Conservation (phyloP, 2,113 vertebrate species). For the Patagioenas fasciata region DNA sequence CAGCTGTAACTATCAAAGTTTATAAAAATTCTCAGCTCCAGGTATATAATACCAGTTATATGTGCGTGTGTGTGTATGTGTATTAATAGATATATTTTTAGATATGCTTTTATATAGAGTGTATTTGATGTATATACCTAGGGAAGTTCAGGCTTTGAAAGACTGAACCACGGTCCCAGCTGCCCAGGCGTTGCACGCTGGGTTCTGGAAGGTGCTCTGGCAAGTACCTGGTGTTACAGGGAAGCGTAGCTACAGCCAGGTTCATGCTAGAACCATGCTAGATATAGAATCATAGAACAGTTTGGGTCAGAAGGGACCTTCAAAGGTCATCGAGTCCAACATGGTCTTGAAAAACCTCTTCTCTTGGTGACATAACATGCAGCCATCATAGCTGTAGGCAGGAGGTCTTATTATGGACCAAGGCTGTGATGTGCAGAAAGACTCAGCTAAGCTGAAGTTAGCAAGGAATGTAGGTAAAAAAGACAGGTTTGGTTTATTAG, state of each 20-base stretch:
- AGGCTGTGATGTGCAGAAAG: not conserved
- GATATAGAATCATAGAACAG: too few relatives aligned
- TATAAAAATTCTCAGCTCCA: not conserved
- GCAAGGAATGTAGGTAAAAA: not conserved
- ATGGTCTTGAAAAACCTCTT: not conserved
- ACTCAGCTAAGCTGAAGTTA: not conserved
- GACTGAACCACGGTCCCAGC: not conserved
- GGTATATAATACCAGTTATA: not conserved
- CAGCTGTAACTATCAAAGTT: not conserved
- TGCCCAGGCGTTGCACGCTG: rapidly evolving
- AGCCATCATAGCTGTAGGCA: not conserved
- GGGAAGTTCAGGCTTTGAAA: not conserved
- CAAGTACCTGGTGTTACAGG: not conserved
- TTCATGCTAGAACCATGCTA: not conserved
- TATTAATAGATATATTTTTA: not conserved
- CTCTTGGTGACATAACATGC: not conserved
- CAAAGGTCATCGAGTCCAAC: too few relatives aligned
- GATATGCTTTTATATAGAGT: rapidly evolving
- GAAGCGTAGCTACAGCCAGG: not conserved
- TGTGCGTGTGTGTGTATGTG: rapidly evolving
- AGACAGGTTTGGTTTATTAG: not conserved
- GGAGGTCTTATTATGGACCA: not conserved
- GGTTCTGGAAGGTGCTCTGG: not conserved
- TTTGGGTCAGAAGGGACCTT: too few relatives aligned
- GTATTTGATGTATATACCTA: not conserved